Conservation (phyloP, 2,113 vertebrate genomes). For the Tenebrosternarchus preto region DNA sequence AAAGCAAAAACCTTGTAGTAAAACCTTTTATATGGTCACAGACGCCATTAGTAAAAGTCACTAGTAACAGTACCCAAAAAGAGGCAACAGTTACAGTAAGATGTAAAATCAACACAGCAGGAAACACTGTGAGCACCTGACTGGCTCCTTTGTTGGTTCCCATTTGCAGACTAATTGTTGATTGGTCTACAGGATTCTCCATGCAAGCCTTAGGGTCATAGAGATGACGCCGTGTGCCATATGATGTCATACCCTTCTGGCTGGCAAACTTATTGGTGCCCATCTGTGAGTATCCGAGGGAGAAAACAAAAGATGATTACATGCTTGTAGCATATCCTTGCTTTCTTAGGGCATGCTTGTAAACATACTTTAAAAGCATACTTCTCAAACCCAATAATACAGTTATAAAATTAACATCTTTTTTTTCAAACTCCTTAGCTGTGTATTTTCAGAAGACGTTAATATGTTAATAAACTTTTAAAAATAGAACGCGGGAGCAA, state of each 20-base stretch:
- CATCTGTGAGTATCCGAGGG: constrained; percentile 77
- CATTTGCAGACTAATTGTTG: constrained; percentile 95
- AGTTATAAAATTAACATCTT: no score
- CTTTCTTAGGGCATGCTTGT: not conserved
- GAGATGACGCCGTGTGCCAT: constrained; percentile 89
- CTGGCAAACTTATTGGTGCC: constrained; percentile 95
- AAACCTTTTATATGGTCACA: not conserved
- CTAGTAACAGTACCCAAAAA: not conserved
- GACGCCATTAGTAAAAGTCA: no score
- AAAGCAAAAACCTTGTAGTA: no score
- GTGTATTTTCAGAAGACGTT: no score
- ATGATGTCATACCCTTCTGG: constrained; percentile 95
- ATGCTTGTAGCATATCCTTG: not conserved
- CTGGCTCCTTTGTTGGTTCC: constrained; percentile 94
- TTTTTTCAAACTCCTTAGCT: not conserved
- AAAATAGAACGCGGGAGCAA: not conserved
- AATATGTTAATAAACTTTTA: no score
- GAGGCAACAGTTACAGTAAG: not conserved
- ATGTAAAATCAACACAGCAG: not conserved
- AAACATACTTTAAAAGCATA: not conserved
- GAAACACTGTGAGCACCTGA: constrained; percentile 73
- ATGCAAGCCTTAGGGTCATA: constrained; percentile 87
- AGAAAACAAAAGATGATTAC: not conserved
- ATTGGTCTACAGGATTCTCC: constrained; percentile 87
- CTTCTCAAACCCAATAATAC: no score